These are phyloP conservation scores for Neomonachus schauinslandi DNA, from an alignment of 2,113 vertebrate species.

Conservation along the genomic window DNA sequence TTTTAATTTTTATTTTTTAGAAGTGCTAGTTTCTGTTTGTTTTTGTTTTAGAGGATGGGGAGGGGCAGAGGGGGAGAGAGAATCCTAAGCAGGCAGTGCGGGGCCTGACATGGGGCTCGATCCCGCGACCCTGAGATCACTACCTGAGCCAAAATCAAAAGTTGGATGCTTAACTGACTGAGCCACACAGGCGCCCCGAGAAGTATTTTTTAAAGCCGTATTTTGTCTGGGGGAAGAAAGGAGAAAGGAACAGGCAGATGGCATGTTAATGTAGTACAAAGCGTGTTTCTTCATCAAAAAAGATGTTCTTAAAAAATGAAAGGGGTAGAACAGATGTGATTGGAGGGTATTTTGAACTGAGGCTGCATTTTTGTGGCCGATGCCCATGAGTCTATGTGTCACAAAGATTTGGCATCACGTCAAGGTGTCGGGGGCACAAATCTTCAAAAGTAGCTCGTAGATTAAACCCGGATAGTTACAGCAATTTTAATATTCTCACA, in stretches of 20 bases:
- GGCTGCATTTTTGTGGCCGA: neutral
- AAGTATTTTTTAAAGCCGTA: neutral
- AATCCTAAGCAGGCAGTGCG: neutral
- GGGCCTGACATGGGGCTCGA: neutral
- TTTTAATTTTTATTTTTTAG: neutral
- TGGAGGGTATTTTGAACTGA: neutral
- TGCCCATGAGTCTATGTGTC: neutral
- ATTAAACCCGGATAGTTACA: neutral
- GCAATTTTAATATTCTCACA: neutral
- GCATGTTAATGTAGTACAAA: accelerated
- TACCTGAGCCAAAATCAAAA: neutral
- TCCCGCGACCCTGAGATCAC: neutral
- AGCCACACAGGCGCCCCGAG: neutral
- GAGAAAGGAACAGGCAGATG: conserved; percentile 26
- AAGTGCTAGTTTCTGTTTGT: neutral
- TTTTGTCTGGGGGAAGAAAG: neutral
- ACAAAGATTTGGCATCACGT: neutral
- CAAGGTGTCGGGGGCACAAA: neutral
- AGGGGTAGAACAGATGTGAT: neutral
- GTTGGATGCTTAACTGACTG: neutral
- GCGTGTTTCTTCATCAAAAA: neutral
- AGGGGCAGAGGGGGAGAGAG: neutral
- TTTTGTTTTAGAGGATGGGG: neutral
- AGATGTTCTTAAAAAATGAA: neutral
- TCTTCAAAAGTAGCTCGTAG: neutral